Base-by-base conservation (phyloP, 2,113 vertebrate genomes). In the Boleophthalmus pectinirostris region DNA sequence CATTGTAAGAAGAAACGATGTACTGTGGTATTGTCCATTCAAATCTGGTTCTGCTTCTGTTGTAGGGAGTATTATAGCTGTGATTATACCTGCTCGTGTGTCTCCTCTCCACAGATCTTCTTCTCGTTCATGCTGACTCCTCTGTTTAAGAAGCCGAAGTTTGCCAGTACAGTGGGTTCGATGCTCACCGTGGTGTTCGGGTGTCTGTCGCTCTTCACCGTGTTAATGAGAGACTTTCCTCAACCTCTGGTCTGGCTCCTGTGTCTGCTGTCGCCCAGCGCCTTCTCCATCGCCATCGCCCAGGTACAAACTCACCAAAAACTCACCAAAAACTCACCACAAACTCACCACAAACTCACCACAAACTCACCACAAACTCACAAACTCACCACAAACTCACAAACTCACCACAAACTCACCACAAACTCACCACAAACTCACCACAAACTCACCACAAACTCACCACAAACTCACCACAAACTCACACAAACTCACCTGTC, bases 41-140 rank as follows among this genome's bases (percentile, higher is more conserved):
- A 43, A 0, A 43, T 43, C 9, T 43, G 38, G 38, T 43, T 43
- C 8, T 54, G 20, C 51, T n/a, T 8, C 51, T 54, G 51, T 24
- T 43, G 38, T 43, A 43, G 38, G 38, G 38, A 43, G 38, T 10
- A 43, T 43, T 43, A 43, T 43, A 11, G 45, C 14, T 49, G 8
- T 53, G 11, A 25, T n/a, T 16, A 16, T 54, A 29, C 29, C 2
- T 29, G 29, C 29, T 29, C 16, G 56, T n/a, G 3, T 13, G 3
- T 47, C 20, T 66, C 1, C 24, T 64, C n/a, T 0, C 0, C 68
- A 0, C 82, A 99, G 97, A 94, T 99, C 71, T 97, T 97, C 81
- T 99, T 98, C 92, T 97, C 98, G 24, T 95, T 99, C 86, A 95
- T 98, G 96, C 85, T 99, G 91, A 99, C 97, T 0, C 96, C 98